phyloP scores from a whole-genome alignment of 2,113 vertebrate genomes.

The Lampris megalopsis region DNA sequence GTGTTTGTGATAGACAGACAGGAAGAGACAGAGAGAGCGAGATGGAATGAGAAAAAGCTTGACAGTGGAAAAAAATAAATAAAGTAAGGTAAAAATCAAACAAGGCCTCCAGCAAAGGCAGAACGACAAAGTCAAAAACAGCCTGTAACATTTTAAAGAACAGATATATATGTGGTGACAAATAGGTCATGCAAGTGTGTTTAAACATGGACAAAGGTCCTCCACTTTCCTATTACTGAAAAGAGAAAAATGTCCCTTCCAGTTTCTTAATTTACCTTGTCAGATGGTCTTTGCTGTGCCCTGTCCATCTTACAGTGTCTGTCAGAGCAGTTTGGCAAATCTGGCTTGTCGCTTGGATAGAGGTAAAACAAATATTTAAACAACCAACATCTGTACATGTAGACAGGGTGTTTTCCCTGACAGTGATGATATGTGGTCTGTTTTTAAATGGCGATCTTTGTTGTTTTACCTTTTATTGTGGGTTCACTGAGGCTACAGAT shows the following conservation, averaged over 20 bases:
- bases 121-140: no score
- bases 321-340: conserved; percentile 38
- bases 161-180: no score
- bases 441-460: conserved; percentile 48
- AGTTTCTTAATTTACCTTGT: conserved; percentile 24
- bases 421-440: conserved; percentile 24
- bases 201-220: no score
- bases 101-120: no score
- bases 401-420: conserved; percentile 56
- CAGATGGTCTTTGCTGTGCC: conserved; percentile 10
- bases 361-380: conserved; percentile 67
- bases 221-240: not conserved
- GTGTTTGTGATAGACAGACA: not conserved
- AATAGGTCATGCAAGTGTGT: no score
- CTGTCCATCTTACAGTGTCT: conserved; percentile 11
- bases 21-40: not conserved
- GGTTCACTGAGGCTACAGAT: not conserved
- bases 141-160: no score
- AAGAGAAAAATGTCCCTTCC: not conserved
- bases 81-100: no score
- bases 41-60: no score
- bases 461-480: conserved; percentile 48
- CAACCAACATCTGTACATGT: conserved; percentile 55
- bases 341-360: conserved; percentile 30
- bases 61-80: no score